phyloP scores from a whole-genome alignment of 2,113 vertebrate genomes.

The Callionymus lyra region DNA sequence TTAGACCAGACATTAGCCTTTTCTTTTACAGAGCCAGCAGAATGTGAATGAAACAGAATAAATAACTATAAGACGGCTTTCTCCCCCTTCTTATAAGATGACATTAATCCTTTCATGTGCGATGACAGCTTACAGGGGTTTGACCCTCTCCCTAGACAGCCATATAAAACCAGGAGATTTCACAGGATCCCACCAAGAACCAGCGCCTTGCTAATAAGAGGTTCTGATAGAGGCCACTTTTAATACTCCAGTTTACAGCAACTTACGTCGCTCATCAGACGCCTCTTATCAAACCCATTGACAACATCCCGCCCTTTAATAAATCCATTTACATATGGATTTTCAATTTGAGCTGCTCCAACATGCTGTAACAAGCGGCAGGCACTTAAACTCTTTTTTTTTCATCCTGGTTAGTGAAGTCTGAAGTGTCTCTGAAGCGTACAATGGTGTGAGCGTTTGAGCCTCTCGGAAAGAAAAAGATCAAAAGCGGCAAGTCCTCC shows the following conservation, averaged over 20 bases:
- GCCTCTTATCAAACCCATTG: slow-evolving; percentile 40
- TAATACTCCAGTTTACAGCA: slow-evolving; percentile 41
- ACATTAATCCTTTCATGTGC: slow-evolving; percentile 99
- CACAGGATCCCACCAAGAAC: slow-evolving; percentile 78
- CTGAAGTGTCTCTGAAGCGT: slow-evolving; percentile 55
- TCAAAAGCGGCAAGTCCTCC: slow-evolving; percentile 57
- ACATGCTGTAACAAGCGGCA: slow-evolving; percentile 44
- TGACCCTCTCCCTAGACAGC: slow-evolving; percentile 88
- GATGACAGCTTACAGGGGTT: slow-evolving; percentile 94
- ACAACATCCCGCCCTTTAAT: slow-evolving; percentile 17
- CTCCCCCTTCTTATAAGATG: slow-evolving; percentile 88
- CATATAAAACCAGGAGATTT: slow-evolving; percentile 89
- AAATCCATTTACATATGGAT: slow-evolving; percentile 27
- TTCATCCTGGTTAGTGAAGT: slow-evolving; percentile 42
- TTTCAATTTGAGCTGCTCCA: slow-evolving; percentile 26
- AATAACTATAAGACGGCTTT: slow-evolving; percentile 98
- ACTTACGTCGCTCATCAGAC: slow-evolving; percentile 16
- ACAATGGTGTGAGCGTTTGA: slow-evolving; percentile 54
- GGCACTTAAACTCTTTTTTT: slow-evolving; percentile 29
- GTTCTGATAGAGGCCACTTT: slow-evolving; percentile 61
- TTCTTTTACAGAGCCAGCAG: slow-evolving; percentile 73
- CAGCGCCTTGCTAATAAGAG: slow-evolving; percentile 65
- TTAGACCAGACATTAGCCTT: slow-evolving; percentile 94
- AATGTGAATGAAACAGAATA: slow-evolving; percentile 97
- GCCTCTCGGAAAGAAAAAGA: slow-evolving; percentile 64